Conservation (phyloP, 2,888 invertebrate genomes). For the Euclidia mi region DNA sequence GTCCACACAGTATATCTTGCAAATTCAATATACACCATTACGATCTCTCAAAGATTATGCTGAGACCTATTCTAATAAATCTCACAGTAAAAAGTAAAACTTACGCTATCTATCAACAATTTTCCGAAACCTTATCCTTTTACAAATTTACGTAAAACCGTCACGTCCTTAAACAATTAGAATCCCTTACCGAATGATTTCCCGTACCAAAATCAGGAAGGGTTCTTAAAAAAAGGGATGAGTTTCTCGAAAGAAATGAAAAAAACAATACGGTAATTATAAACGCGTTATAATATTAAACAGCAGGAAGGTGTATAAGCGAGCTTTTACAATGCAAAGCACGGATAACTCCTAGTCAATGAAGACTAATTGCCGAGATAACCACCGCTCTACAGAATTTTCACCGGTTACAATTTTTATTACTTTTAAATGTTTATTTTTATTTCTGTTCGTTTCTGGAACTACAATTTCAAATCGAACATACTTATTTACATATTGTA, state of each 20-base stretch:
- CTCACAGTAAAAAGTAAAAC: too few species aligned
- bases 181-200: not conserved
- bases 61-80: too few species aligned
- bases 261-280: constrained; percentile 22
- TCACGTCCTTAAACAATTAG: not conserved
- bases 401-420: constrained; percentile 21
- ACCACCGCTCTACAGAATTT: constrained; percentile 22
- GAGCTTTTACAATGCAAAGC: constrained; percentile 61
- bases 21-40: too few species aligned
- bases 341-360: constrained; percentile 56
- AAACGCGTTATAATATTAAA: constrained; percentile 20
- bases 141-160: not conserved
- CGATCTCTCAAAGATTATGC: too few species aligned
- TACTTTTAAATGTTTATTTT: constrained; percentile 8
- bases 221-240: not conserved
- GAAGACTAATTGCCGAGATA: constrained; percentile 66
- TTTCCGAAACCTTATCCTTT: too few species aligned
- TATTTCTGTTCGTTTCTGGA: constrained; percentile 8
- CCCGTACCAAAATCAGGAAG: not conserved
- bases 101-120: too few species aligned
- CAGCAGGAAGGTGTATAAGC: constrained; percentile 6
- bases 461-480: too few species aligned
- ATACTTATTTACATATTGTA: too few species aligned
- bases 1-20: too few species aligned
- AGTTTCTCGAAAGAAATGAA: constrained; percentile 1